These are phyloP conservation scores for Scalopus aquaticus DNA, from an alignment of 2,113 vertebrate genomes.

Conservation along the genomic window DNA sequence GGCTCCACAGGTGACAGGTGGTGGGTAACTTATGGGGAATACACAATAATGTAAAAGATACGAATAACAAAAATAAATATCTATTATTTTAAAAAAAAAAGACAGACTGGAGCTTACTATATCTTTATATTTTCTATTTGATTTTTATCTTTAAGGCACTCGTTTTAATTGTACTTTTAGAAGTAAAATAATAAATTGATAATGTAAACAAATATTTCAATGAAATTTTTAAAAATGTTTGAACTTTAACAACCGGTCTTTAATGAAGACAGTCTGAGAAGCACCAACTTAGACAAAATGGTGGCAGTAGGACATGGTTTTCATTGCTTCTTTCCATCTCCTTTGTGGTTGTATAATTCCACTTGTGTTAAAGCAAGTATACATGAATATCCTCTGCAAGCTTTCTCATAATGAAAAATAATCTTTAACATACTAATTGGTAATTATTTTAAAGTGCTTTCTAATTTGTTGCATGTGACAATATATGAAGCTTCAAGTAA, in stretches of 20 bases:
- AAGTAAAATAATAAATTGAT: neutral
- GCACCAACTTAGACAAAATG: neutral
- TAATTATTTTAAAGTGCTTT: conserved; percentile 47
- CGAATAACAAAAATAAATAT: no score
- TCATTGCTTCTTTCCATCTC: neutral
- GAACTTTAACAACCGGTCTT: neutral
- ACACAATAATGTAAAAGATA: no score
- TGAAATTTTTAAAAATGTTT: neutral
- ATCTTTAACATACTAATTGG: neutral
- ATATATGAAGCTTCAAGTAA: conserved; percentile 24
- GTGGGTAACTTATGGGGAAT: no score
- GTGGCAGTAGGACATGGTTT: neutral
- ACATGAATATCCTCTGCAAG: neutral
- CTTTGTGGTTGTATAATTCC: neutral
- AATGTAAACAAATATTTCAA: neutral
- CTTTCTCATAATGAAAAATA: neutral
- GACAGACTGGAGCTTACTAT: neutral
- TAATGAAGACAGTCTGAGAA: neutral
- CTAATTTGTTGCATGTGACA: conserved; percentile 22
- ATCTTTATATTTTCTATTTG: neutral
- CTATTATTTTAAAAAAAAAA: no score
- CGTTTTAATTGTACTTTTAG: neutral
- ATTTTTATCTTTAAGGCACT: neutral
- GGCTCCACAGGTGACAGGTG: no score
- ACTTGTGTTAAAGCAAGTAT: neutral